Base-by-base conservation (phyloP, 2,797 vertebrate genomes). In the Podarcis lilfordi region DNA sequence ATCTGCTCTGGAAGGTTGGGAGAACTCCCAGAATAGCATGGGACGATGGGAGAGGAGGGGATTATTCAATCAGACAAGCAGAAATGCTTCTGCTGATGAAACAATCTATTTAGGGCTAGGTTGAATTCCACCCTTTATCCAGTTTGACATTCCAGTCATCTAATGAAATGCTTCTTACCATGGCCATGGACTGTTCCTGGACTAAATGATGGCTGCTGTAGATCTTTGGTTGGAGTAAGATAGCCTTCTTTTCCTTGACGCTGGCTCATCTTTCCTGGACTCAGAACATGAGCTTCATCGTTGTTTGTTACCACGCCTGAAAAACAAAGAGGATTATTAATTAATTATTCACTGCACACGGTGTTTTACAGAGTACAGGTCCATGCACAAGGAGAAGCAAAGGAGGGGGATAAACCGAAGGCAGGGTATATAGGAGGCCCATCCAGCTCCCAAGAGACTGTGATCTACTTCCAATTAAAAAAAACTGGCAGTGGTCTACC, bases 261-360 rank as follows among this genome's bases (percentile, higher is more conserved):
- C 92, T 99, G 99, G 97, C 96, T 99, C 98, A 99, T 99, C 96
- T 98, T 99, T 95, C 96, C 98, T 92, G 98, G 97, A 89, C 98
- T 98, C 96, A 98, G 93, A 96, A 97, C 96, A 91, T 97, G 95
- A 88, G 96, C 93, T 91, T 99, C 98, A 96, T 99, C 98, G 81
- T 96, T 95, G 92, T 95, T 96, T 95, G 96, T 96, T 97, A 98
- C 55, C 83, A 96, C 95, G 96, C 97, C 98, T 97, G 94, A 89
- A 96, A 94, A 21, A 93, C 80, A 95, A 93, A 96, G 93, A 7
- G 35, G 45, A 92, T 74, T 45, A 40, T 84, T 35, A 74, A 81
- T 50, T 50, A 25, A 79, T 45, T 37, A 64, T 50, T 21, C 11
- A 74, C 61, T 23, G 21, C 29, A 32, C n/a, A 72, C 3, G 8